Conservation (phyloP, 2,888 invertebrate species). For the Drosophila mimica region DNA sequence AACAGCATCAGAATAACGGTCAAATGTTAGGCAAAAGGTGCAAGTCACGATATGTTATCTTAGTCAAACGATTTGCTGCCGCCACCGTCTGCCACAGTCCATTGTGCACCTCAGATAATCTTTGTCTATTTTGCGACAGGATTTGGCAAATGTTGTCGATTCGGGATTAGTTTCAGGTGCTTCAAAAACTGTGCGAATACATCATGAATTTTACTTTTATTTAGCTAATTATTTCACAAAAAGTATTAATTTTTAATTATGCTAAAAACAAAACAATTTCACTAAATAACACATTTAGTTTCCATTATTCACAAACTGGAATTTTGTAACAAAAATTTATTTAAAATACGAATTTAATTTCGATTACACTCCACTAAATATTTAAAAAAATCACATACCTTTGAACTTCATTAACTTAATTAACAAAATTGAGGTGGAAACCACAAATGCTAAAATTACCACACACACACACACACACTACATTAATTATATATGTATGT, state of each 20-base stretch:
- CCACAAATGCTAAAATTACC: not conserved
- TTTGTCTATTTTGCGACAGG: not conserved
- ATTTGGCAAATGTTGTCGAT: slow-evolving; percentile 11
- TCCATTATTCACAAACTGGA: not conserved
- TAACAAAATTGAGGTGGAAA: slow-evolving; percentile 15
- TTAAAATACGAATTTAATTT: not conserved
- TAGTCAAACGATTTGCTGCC: slow-evolving; percentile 29
- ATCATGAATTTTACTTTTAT: not conserved
- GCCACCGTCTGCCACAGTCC: slow-evolving; percentile 7
- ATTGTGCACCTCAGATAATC: slow-evolving; percentile 10
- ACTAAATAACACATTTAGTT: not conserved
- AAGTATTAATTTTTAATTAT: too few species aligned
- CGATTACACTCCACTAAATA: not conserved
- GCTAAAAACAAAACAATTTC: not conserved
- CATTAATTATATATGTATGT: not conserved
- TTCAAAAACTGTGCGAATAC: not conserved
- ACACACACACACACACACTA: slow-evolving; percentile 4
- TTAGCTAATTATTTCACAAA: not conserved
- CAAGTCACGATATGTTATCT: slow-evolving; percentile 52
- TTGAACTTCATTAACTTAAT: slow-evolving; percentile 11
- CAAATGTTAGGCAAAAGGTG: slow-evolving; percentile 23
- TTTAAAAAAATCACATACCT: not conserved
- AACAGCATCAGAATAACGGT: not conserved
- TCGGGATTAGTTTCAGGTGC: not conserved
- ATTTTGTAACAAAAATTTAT: not conserved